These are phyloP conservation scores for Euplexia lucipara DNA, from an alignment of 2,888 invertebrate species.

Conservation along the genomic window DNA sequence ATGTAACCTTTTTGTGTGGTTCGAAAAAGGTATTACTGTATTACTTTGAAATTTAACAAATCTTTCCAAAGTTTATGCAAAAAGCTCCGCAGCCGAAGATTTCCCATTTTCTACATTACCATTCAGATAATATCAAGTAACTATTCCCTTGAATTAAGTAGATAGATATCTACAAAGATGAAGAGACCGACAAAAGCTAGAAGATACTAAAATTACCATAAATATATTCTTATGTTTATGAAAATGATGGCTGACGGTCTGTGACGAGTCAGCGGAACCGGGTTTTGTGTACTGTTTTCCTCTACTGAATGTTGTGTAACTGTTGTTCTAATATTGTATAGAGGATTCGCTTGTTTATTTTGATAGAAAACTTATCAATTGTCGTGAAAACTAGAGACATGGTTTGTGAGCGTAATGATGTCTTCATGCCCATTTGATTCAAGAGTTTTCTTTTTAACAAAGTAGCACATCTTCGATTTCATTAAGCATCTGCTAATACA, in stretches of 20 bases:
- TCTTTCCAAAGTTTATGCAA: slow-evolving; percentile 6
- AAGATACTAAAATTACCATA: slow-evolving; percentile 68
- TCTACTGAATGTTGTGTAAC: slow-evolving; percentile 42
- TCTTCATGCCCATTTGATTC: no score
- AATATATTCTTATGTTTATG: slow-evolving; percentile 67
- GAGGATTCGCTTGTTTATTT: slow-evolving; percentile 38
- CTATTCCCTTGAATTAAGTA: slow-evolving; percentile 48
- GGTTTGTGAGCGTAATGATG: no score
- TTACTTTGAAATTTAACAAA: not conserved
- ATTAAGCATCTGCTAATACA: no score
- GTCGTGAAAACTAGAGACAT: not conserved
- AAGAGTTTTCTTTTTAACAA: no score
- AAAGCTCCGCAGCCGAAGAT: slow-evolving; percentile 1
- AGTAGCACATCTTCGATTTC: no score
- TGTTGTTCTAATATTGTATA: slow-evolving; percentile 16
- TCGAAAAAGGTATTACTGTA: not conserved
- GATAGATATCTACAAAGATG: slow-evolving; percentile 47
- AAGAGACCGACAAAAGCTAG: slow-evolving; percentile 60
- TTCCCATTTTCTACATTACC: slow-evolving; percentile 13
- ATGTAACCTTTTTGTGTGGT: slow-evolving; percentile 8
- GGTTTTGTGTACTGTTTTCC: slow-evolving; percentile 49
- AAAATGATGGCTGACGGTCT: slow-evolving; percentile 62
- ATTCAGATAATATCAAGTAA: slow-evolving; percentile 31
- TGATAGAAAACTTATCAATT: not conserved
- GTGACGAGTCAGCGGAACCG: slow-evolving; percentile 56